Base-by-base conservation (phyloP, 2,113 vertebrate genomes). In the Eretmochelys imbricata region DNA sequence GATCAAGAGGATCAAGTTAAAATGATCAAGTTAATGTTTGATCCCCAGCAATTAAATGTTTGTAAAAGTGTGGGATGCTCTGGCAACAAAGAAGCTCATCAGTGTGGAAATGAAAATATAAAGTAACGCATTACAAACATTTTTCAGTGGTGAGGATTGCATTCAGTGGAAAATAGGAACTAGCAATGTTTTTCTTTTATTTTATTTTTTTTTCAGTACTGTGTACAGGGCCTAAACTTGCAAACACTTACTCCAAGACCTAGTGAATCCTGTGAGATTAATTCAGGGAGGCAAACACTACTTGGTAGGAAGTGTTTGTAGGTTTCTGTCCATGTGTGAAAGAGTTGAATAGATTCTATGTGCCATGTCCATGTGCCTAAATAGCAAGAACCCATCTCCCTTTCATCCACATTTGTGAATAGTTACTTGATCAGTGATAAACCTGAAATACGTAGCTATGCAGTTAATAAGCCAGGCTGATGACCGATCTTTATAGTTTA, bases 271-370 rank as follows among this genome's bases (percentile, higher is more conserved):
- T 46, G 2, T 38, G 80, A 9, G 22, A 3, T 87, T 85, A 62
- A 62, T 51, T 76, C 49, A 75, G 1, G 6, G 13, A 83, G 84
- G 27, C 38, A 76, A 88, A 14, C 2, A 10, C 16, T 48, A 9
- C 35, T n/a, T 65, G 62, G 62, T 69, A 69, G 65, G 16, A 19
- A 65, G 13, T 35, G 31, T 65, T 65, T 29, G 12, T 62, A 62
- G 59, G 29, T 19, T 2, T 22, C 2, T 3, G 7, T 25, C 29
- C 27, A 7, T 46, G 82, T 69, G 46, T 8, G 82, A 49, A 85
- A 65, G 14, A 93, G 22, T 22, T 7, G 3, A 87, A 75, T 0
- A 1, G 25, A 1, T 5, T 1, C 1, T 17, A 2, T 76, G 84
- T 84, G 13, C 76, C 8, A 35, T 3, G 85, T 16, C 3, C 31